These are phyloP conservation scores for Xiphydria camelus DNA, from an alignment of 2,888 invertebrate genomes.

Conservation along the genomic window DNA sequence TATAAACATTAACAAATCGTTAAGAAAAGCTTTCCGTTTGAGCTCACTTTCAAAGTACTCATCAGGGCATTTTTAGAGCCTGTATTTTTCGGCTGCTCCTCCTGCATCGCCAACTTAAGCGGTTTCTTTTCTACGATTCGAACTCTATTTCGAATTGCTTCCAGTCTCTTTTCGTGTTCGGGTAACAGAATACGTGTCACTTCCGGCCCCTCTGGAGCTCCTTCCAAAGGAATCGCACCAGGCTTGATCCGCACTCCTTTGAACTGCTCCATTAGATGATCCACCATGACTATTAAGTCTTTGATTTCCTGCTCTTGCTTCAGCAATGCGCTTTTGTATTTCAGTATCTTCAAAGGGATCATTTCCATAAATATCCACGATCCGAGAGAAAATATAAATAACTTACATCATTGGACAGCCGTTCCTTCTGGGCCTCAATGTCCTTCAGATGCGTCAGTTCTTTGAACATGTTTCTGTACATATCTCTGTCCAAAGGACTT, in stretches of 20 bases:
- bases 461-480: conserved; percentile 6
- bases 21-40: too few species aligned
- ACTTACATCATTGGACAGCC: conserved; percentile 1
- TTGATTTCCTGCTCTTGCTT: conserved; percentile 12
- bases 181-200: neutral
- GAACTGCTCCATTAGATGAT: too few species aligned
- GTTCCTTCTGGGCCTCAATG: neutral
- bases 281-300: conserved; percentile 4
- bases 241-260: neutral
- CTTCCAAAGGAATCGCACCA: conserved; percentile 1
- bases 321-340: conserved; percentile 10
- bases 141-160: conserved; percentile 5
- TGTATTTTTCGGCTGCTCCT: too few species aligned
- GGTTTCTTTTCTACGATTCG: too few species aligned
- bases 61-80: too few species aligned
- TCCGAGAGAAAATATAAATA: too few species aligned
- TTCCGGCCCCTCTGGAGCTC: conserved; percentile 9
- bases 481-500: conserved; percentile 7
- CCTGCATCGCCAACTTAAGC: too few species aligned
- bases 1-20: too few species aligned
- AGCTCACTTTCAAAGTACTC: too few species aligned
- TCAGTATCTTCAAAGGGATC: too few species aligned
- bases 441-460: too few species aligned
- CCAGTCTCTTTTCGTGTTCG: conserved; percentile 7
- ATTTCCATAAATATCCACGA: too few species aligned